These are phyloP conservation scores for Pterostichus niger DNA, from an alignment of 2,888 invertebrate genomes.

Conservation along the genomic window DNA sequence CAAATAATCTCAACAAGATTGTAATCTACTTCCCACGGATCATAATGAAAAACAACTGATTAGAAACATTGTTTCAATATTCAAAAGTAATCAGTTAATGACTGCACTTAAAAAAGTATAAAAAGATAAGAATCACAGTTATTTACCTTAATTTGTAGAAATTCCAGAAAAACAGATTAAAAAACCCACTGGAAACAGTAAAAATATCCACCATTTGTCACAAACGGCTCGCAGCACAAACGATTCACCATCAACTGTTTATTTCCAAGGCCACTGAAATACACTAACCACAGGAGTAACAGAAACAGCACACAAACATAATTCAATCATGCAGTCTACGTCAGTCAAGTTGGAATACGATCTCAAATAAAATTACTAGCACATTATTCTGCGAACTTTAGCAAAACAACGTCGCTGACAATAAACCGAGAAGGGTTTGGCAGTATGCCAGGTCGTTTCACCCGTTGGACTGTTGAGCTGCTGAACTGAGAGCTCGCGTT, in stretches of 20 bases:
- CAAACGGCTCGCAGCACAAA: background rate
- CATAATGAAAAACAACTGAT: background rate
- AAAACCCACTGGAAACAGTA: background rate
- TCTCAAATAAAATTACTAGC: constrained; percentile 59
- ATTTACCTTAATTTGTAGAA: constrained; percentile 1
- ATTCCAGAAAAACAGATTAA: constrained; percentile 5
- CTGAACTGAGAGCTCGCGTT: background rate
- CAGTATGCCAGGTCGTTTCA: constrained; percentile 57
- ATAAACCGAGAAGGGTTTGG: constrained; percentile 62
- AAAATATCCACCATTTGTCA: constrained; percentile 28
- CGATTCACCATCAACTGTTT: constrained; percentile 15
- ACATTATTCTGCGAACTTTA: constrained; percentile 63
- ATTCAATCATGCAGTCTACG: constrained; percentile 45
- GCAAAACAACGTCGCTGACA: constrained; percentile 62
- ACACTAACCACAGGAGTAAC: constrained; percentile 17
- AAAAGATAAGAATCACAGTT: background rate
- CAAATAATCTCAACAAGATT: background rate
- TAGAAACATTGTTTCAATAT: background rate
- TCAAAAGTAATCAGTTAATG: background rate
- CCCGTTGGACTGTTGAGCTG: constrained; percentile 36
- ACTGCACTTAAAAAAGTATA: background rate
- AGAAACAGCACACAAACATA: constrained; percentile 47
- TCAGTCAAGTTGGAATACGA: constrained; percentile 46
- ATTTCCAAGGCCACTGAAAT: constrained; percentile 40
- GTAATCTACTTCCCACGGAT: background rate